These are phyloP conservation scores for Oxyruncus cristatus DNA, from an alignment of 2,113 vertebrate genomes.

Conservation along the genomic window DNA sequence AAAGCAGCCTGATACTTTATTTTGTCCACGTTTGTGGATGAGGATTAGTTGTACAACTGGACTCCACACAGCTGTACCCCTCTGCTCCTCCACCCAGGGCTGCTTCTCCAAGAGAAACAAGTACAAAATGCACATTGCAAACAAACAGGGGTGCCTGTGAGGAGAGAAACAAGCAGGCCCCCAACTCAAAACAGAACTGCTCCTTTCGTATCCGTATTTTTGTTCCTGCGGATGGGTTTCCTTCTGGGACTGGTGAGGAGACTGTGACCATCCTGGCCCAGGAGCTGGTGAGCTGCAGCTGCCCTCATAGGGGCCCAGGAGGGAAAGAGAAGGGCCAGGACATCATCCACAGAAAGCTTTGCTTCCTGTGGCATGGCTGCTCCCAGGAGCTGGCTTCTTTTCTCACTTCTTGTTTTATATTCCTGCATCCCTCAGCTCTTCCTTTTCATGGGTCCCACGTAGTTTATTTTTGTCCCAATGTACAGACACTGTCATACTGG, in stretches of 20 bases:
- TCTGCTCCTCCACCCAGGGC: not conserved
- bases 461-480: conserved; percentile 45
- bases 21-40: not conserved
- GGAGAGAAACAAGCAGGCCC: fast-evolving
- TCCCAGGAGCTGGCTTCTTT: not conserved
- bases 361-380: not conserved
- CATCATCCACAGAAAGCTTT: not conserved
- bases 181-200: not conserved
- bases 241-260: not conserved
- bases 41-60: not conserved
- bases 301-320: not conserved
- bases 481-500: not conserved
- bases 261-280: not conserved
- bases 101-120: not conserved
- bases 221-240: not conserved
- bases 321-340: not conserved
- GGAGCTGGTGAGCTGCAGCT: not conserved
- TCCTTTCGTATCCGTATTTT: not conserved
- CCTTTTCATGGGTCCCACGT: not conserved
- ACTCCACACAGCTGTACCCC: not conserved
- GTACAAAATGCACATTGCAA: not conserved
- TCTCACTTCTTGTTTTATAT: conserved; percentile 12
- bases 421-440: not conserved
- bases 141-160: not conserved
- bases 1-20: not conserved